A percentile compares a stretch with the other conserved stretches of the same genome.
These are phyloP conservation scores for Caenorhabditis sinica DNA, from an alignment of 2,888 invertebrate species.

Conservation along the genomic window DNA sequence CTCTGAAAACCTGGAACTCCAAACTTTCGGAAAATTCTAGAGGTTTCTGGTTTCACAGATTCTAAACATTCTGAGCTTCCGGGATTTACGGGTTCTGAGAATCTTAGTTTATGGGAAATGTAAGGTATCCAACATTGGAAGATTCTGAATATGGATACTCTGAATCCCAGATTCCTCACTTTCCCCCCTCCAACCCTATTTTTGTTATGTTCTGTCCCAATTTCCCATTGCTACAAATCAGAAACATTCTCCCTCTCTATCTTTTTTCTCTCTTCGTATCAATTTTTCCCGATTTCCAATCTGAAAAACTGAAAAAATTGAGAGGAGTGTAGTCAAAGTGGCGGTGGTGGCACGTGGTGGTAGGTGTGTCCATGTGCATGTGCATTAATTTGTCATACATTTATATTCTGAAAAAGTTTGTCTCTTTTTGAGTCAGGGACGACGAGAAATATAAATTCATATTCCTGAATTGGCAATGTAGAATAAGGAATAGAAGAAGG, in stretches of 20 bases:
- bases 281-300: not conserved
- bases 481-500: not conserved
- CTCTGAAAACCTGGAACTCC: no score
- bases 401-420: not conserved
- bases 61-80: not conserved
- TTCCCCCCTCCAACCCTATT: not conserved
- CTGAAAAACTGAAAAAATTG: not conserved
- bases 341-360: constrained; percentile 1
- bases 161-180: not conserved
- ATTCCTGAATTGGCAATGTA: not conserved
- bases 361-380: not conserved
- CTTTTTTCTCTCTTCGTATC: not conserved
- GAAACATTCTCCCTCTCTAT: constrained; percentile 14
- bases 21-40: not conserved
- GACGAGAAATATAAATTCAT: not conserved
- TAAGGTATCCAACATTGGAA: not conserved
- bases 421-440: not conserved
- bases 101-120: not conserved
- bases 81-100: not conserved
- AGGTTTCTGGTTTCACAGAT: not conserved
- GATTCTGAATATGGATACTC: not conserved
- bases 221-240: constrained; percentile 16
- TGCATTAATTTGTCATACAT: constrained; percentile 38
- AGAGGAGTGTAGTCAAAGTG: not conserved
- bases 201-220: not conserved